phyloP scores from a whole-genome alignment of 2,797 vertebrate genomes.

The Bryconaethiops microstoma region DNA sequence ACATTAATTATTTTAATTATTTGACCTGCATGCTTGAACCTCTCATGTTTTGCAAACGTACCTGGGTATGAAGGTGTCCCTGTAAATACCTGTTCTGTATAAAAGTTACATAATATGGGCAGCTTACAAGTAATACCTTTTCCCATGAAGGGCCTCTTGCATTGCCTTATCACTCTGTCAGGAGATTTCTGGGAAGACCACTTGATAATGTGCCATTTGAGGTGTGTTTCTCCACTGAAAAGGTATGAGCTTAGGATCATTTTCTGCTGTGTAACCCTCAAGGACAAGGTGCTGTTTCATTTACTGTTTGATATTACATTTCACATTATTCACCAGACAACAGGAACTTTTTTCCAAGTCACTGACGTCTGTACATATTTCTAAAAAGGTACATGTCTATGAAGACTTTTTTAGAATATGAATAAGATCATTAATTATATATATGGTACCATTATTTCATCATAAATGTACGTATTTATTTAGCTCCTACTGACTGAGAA shows the following conservation, averaged over 20 bases:
- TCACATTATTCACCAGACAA: background rate
- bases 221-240: background rate
- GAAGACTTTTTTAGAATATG: no score
- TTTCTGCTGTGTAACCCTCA: background rate
- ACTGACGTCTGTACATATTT: no score
- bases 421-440: no score
- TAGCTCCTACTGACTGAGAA: no score
- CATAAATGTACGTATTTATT: no score
- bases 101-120: background rate
- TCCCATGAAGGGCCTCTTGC: background rate
- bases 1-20: background rate
- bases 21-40: no score
- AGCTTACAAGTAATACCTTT: background rate
- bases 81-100: background rate
- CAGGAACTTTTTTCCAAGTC: background rate
- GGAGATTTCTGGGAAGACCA: background rate
- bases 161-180: background rate
- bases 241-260: background rate
- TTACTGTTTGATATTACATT: background rate
- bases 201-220: background rate
- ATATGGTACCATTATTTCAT: no score
- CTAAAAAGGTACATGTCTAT: no score
- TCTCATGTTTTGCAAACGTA: no score
- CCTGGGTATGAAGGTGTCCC: no score
- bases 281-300: slow-evolving; percentile 23